These are phyloP conservation scores for Sylvicola fuscatus DNA, from an alignment of 2,888 invertebrate species.

Conservation along the genomic window DNA sequence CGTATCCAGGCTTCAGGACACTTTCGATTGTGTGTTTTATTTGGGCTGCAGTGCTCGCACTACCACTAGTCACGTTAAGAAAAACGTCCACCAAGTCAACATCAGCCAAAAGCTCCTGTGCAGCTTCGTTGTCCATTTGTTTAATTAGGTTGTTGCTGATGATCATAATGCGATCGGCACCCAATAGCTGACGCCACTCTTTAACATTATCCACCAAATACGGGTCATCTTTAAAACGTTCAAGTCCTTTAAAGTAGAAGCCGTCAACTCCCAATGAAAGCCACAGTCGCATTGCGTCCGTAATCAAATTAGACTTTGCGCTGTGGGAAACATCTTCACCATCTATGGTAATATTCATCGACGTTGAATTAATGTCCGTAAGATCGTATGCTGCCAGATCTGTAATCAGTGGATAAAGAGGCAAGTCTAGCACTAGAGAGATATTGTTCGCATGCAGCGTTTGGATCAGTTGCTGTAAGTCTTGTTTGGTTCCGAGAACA, in stretches of 20 bases:
- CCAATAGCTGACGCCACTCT: constrained; percentile 47
- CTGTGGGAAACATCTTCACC: constrained; percentile 6
- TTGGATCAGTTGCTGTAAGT: constrained; percentile 41
- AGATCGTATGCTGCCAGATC: constrained; percentile 11
- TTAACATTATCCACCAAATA: constrained; percentile 36
- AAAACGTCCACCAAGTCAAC: constrained; percentile 53
- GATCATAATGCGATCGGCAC: constrained; percentile 40
- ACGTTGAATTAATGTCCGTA: constrained; percentile 4
- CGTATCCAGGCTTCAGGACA: constrained; percentile 34
- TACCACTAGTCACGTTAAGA: constrained; percentile 35
- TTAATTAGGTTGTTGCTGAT: constrained; percentile 36
- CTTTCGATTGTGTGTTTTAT: constrained; percentile 35
- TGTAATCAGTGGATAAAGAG: constrained; percentile 33
- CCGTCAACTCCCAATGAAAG: constrained; percentile 63
- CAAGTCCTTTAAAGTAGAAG: constrained; percentile 67
- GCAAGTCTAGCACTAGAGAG: constrained; percentile 59
- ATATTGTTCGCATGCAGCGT: constrained; percentile 48
- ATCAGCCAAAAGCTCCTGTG: constrained; percentile 37
- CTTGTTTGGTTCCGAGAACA: constrained; percentile 44
- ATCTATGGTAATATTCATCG: constrained; percentile 2
- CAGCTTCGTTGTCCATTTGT: constrained; percentile 25
- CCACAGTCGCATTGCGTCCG: constrained; percentile 45
- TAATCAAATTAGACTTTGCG: constrained; percentile 24
- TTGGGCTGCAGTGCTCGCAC: constrained; percentile 33
- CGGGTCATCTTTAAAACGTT: constrained; percentile 37